Percentiles rank a stretch among this genome's conserved stretches.
Conservation (phyloP, 2,113 vertebrate genomes). For the Trachemys scripta region DNA sequence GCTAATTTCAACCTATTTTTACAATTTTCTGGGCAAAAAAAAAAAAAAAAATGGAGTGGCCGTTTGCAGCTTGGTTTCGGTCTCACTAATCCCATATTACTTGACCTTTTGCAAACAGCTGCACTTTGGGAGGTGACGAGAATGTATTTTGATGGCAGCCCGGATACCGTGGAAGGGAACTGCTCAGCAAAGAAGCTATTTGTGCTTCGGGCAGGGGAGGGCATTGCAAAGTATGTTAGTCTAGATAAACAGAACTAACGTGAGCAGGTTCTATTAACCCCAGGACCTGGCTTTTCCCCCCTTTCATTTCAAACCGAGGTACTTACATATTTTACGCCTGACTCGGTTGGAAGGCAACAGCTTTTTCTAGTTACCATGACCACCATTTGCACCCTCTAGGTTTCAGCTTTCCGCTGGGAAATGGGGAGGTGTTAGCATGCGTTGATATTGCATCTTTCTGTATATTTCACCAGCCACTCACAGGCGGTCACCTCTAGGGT, state of each 20-base stretch:
- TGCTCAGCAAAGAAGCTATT: conserved; percentile 37
- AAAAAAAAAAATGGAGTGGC: not conserved
- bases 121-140: conserved; percentile 14
- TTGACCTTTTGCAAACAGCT: conserved; percentile 41
- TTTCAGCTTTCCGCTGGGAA: not conserved
- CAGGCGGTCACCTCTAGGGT: not conserved
- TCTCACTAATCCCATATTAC: not conserved
- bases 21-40: not conserved
- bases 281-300: conserved; percentile 1
- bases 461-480: conserved; percentile 4
- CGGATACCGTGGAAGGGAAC: not conserved
- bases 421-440: not conserved
- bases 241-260: conserved; percentile 44
- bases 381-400: not conserved
- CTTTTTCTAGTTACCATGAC: not conserved
- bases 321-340: not conserved
- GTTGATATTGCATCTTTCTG: conserved; percentile 25
- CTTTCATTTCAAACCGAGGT: conserved; percentile 28
- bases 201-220: conserved; percentile 12
- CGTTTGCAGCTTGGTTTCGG: not conserved
- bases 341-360: not conserved
- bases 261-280: conserved; percentile 23
- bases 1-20: not conserved
- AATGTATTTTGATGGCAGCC: conserved; percentile 35
- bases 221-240: not conserved